A percentile compares a stretch with the other conserved stretches of the same genome.
Conservation (phyloP, 1,140 invertebrate species). For the Aphis gossypii region DNA sequence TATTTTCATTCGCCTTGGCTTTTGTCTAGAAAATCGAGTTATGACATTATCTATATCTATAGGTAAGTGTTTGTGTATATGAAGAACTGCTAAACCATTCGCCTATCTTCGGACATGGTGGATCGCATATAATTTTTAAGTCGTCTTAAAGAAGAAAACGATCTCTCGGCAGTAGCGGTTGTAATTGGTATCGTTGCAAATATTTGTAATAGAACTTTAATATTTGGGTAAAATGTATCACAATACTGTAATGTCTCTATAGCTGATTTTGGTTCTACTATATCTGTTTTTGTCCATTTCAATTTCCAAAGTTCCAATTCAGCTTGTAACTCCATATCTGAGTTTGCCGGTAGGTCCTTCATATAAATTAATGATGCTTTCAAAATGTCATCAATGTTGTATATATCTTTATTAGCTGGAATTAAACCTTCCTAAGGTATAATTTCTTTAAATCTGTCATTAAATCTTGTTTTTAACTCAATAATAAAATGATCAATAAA, state of each 20-base stretch:
- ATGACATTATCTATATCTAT: background rate
- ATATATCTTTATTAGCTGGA: no score
- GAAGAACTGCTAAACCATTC: background rate
- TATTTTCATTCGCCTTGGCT: background rate
- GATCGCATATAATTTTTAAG: background rate
- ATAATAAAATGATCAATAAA: no score
- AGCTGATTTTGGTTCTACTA: background rate
- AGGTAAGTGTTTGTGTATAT: slow-evolving; percentile 13
- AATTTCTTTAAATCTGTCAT: no score
- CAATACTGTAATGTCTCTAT: background rate
- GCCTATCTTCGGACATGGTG: no score
- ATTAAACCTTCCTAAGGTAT: no score
- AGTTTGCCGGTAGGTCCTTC: background rate
- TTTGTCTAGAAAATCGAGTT: background rate
- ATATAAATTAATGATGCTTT: background rate
- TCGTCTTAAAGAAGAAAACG: background rate
- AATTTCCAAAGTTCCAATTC: slow-evolving; percentile 3
- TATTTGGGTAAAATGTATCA: background rate
- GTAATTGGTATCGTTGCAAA: background rate
- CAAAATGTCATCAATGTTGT: background rate
- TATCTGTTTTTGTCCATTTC: background rate
- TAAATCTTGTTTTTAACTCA: no score
- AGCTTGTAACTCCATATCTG: background rate
- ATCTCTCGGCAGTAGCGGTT: background rate
- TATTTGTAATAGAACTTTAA: slow-evolving; percentile 9